These are phyloP conservation scores for Austrolebias charrua DNA, from an alignment of 2,797 vertebrate species.

Conservation along the genomic window DNA sequence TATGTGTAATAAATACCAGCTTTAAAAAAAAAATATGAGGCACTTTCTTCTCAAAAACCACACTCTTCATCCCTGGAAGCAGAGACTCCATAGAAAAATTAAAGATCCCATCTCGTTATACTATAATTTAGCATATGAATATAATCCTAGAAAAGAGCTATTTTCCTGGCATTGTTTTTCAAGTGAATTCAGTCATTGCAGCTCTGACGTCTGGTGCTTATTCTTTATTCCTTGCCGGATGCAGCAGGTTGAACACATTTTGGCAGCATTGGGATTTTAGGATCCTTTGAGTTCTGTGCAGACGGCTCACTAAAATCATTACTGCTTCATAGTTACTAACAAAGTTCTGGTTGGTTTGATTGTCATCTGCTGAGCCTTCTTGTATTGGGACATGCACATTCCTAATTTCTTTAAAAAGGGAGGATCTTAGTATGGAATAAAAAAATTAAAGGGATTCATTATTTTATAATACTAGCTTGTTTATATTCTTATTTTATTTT, in stretches of 20 bases:
- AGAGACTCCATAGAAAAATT: not conserved
- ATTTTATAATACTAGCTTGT: not conserved
- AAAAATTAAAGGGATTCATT: not conserved
- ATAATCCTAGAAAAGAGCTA: not conserved
- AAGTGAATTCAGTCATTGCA: not conserved
- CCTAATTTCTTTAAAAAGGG: not conserved
- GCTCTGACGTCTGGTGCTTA: not conserved
- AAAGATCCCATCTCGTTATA: not conserved
- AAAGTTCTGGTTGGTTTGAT: conserved; percentile 3
- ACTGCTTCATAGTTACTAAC: not conserved
- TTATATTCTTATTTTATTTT: no score
- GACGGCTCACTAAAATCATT: not conserved
- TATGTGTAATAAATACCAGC: not conserved
- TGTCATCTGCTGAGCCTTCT: not conserved
- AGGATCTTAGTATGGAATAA: no score
- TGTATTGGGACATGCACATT: not conserved
- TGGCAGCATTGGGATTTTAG: not conserved
- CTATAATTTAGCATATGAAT: not conserved
- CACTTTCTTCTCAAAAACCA: not conserved
- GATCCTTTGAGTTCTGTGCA: not conserved
- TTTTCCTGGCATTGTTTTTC: not conserved
- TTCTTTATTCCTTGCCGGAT: not conserved
- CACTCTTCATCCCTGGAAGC: not conserved
- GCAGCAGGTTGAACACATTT: not conserved
- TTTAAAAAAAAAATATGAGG: no score